Evolutionary conservation across 2,113 vertebrate species (phyloP).

Genomic region (Neodon shergylaensis): DNA sequence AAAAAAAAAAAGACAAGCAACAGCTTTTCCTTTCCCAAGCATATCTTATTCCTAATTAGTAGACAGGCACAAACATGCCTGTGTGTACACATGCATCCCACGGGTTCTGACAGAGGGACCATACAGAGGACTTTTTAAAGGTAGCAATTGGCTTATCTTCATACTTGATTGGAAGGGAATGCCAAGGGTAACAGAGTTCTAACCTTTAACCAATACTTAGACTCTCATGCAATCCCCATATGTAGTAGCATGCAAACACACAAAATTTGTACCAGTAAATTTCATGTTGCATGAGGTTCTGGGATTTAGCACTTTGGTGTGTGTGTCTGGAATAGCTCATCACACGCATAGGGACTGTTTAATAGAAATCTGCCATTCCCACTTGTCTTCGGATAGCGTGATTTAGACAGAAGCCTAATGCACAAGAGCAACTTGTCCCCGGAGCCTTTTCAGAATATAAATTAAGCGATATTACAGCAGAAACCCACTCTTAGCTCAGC

Average conservation of each 20-base stretch:
- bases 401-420: constrained; percentile 91
- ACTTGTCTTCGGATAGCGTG: constrained; percentile 94
- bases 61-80: too few species aligned
- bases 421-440: constrained; percentile 91
- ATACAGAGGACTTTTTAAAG: neutral
- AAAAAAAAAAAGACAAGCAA: neutral
- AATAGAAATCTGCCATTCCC: constrained; percentile 91
- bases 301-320: constrained; percentile 65
- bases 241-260: fast-evolving
- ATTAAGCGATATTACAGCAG: constrained; percentile 97
- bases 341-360: constrained; percentile 87
- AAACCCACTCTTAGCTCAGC: constrained; percentile 90
- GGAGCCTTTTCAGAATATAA: constrained; percentile 96
- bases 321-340: constrained; percentile 85
- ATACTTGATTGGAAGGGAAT: fast-evolving
- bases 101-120: neutral
- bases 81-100: neutral
- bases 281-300: constrained; percentile 64
- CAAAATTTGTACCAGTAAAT: constrained; percentile 29
- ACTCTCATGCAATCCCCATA: neutral
- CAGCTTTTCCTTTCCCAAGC: neutral
- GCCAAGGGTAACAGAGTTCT: fast-evolving
- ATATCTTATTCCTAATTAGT: fast-evolving
- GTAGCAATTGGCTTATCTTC: fast-evolving
- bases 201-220: neutral